Evolutionary conservation across 2,113 vertebrate genomes (phyloP), one percentile per base, ranked within the genome.

Genomic region (Catagonus wagneri): DNA sequence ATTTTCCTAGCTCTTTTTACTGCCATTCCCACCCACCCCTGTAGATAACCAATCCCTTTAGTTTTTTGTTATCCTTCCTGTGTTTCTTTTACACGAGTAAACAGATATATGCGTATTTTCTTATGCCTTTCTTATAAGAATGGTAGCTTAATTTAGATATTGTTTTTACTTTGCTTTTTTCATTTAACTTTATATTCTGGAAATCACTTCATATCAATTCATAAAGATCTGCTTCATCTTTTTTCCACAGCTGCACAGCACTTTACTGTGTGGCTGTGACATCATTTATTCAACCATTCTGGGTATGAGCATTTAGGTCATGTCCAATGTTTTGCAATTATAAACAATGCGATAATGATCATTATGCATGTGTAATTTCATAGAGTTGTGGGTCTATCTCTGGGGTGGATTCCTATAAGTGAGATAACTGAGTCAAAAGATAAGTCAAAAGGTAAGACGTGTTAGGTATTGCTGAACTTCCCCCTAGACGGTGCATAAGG

Each of bases 41-140:
- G 7, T 36, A 54, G 50, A 39, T 54, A 84, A 36, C 32, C 60
- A 66, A 13, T 25, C 20, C 39, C 32, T 9, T 75, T 52, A 29
- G 15, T 34, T 90, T 74, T 52, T 65, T 54, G 6, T 95, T 81
- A 72, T 89, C 56, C 69, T 94, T 81, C 7, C 60, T 66, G 17
- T 81, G 66, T 94, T 86, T 92, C 44, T 76, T 95, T 84, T 61
- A 66, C 14, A 85, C 25, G 84, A 39, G 29, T 56, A 1, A 72
- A 50, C 34, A 83, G 25, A 74, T 39, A 15, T 3, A 11, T 44
- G 50, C 36, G 15, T 71, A 25, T 71, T 93, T 83, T 54, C 90
- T 80, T 81, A 69, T 4, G 13, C 27, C 34, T 75, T 90, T 44
- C 83, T 85, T 89, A 75, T 2, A 90, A 32, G n/a, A 68, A 81